Evolutionary conservation across 2,113 vertebrate genomes (phyloP).

Genomic region (Thinocorus orbignyianus): DNA sequence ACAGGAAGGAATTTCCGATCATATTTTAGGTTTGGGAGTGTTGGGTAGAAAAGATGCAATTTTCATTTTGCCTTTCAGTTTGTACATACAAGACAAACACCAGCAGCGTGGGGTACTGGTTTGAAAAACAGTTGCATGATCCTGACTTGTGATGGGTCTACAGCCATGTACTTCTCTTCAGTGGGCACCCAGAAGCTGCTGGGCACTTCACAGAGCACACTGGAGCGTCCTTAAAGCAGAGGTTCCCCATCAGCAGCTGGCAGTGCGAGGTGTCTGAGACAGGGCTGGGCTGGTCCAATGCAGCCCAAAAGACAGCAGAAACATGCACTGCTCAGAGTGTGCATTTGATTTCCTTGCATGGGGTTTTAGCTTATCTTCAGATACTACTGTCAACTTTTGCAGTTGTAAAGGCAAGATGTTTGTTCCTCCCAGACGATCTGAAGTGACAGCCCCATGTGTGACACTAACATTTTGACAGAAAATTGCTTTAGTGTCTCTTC

Average conservation of each 20-base stretch:
- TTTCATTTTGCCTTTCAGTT: not conserved
- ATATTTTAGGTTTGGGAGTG: not conserved
- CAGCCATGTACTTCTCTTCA: not conserved
- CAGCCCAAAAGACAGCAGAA: not conserved
- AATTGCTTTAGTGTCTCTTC: not conserved
- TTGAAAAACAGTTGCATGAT: not conserved
- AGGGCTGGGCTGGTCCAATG: not conserved
- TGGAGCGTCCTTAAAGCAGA: not conserved
- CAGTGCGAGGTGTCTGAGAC: not conserved
- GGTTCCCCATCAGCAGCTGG: not conserved
- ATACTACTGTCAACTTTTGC: not conserved
- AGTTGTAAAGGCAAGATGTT: not conserved
- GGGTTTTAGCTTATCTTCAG: not conserved
- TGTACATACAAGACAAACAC: not conserved
- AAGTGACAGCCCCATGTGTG: slow-evolving; percentile 7
- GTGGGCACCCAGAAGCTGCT: not conserved
- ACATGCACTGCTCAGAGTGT: not conserved
- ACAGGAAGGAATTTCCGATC: not conserved
- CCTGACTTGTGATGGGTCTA: not conserved
- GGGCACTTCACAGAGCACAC: not conserved
- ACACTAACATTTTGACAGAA: not conserved
- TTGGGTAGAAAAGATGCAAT: not conserved
- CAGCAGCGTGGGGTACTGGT: not conserved
- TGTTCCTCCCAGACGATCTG: not conserved
- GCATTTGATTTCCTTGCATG: not conserved